Evolutionary conservation across 2,797 vertebrate species (phyloP).

Genomic region (Anniella stebbinsi): DNA sequence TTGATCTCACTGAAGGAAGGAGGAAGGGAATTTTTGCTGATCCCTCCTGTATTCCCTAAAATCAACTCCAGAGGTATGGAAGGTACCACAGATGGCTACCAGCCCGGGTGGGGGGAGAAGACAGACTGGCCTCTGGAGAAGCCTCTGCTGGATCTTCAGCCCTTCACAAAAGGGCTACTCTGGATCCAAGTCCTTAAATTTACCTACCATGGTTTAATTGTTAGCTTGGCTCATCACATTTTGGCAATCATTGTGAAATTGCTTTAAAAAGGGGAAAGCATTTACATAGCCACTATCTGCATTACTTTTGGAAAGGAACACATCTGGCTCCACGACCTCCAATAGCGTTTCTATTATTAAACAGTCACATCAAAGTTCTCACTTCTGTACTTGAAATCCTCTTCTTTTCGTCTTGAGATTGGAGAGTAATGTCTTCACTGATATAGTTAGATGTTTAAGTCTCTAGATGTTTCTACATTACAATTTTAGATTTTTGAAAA

Average conservation of each 20-base stretch:
- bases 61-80: neutral
- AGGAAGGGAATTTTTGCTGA: neutral
- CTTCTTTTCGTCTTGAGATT: neutral
- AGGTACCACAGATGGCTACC: neutral
- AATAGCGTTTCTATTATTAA: neutral
- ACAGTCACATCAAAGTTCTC: neutral
- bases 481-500: neutral
- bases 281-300: constrained; percentile 35
- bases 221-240: constrained; percentile 4
- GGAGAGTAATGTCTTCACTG: neutral
- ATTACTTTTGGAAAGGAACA: constrained; percentile 56
- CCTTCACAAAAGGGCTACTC: neutral
- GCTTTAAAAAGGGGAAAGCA: neutral
- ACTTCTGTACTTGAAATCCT: neutral
- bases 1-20: neutral
- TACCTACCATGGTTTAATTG: neutral
- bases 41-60: neutral
- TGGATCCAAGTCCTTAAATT: neutral
- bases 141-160: neutral
- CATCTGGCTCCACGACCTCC: constrained; percentile 48
- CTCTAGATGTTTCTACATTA: neutral
- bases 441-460: neutral
- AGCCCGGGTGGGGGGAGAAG: too few relatives aligned
- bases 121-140: too few relatives aligned
- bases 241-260: neutral